Conservation (phyloP, 2,113 vertebrate genomes). For the Callipepla squamata region DNA sequence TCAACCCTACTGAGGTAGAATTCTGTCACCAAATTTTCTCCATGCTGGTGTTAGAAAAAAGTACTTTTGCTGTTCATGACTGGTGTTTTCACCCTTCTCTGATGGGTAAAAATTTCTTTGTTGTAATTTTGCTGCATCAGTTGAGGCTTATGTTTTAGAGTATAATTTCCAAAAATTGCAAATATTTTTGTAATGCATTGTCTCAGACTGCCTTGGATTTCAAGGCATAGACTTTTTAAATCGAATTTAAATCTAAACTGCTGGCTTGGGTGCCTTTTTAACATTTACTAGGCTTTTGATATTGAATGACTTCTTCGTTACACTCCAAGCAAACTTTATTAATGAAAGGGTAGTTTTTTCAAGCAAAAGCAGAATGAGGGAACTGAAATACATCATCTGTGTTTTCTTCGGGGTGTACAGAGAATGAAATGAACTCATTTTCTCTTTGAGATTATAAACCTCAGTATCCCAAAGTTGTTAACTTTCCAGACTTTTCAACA, state of each 20-base stretch:
- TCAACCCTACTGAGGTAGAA: rapidly evolving
- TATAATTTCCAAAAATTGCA: neutral
- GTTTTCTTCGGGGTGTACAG: neutral
- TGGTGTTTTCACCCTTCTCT: neutral
- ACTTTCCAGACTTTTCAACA: neutral
- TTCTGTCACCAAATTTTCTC: neutral
- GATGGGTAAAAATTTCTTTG: neutral
- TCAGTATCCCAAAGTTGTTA: neutral
- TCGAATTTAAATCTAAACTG: neutral
- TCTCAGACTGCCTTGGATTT: neutral
- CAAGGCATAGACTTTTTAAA: neutral
- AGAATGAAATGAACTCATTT: neutral
- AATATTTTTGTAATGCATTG: neutral
- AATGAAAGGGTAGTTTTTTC: neutral
- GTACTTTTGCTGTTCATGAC: neutral
- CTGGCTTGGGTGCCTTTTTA: neutral
- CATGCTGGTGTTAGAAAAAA: neutral
- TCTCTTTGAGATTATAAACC: neutral
- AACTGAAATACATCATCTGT: neutral
- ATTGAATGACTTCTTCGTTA: neutral
- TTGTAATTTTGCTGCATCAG: neutral
- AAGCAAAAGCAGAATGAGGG: neutral
- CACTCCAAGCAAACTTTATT: neutral
- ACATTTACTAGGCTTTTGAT: neutral
- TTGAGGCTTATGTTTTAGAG: neutral